These are phyloP conservation scores for Drosophila saltans DNA, from an alignment of 1,140 invertebrate genomes.

Conservation along the genomic window DNA sequence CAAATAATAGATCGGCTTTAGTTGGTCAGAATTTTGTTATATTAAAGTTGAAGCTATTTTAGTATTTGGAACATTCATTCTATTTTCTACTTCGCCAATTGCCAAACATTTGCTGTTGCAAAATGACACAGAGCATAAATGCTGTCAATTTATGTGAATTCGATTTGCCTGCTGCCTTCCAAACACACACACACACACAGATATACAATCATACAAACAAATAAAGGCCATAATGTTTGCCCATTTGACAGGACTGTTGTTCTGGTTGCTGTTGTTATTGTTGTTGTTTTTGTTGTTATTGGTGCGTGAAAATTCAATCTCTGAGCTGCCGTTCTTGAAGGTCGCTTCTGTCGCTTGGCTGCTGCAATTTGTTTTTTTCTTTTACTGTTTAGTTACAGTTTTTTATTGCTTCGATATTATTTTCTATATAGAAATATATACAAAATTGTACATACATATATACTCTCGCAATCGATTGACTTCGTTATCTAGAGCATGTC, in stretches of 20 bases:
- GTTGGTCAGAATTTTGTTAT: not conserved
- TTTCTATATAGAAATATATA: conserved; percentile 37
- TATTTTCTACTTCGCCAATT: conserved; percentile 13
- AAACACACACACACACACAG: conserved; percentile 16
- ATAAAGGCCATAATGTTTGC: conserved; percentile 61
- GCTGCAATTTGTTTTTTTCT: conserved; percentile 70
- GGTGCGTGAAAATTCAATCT: conserved; percentile 78
- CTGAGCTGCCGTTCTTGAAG: conserved; percentile 36
- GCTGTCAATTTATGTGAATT: conserved; percentile 74
- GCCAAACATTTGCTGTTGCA: conserved; percentile 16
- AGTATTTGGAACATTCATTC: conserved; percentile 4
- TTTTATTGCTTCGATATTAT: conserved; percentile 58
- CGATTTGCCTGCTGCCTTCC: conserved; percentile 52
- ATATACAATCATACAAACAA: conserved; percentile 16
- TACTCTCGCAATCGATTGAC: not conserved
- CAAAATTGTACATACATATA: not conserved
- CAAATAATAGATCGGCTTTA: not conserved
- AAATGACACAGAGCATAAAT: conserved; percentile 38
- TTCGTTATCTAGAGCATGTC: not conserved
- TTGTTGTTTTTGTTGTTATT: conserved; percentile 33
- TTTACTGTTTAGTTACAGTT: conserved; percentile 70
- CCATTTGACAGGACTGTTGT: conserved; percentile 59
- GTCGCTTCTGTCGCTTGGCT: conserved; percentile 23
- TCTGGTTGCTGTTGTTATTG: conserved; percentile 16
- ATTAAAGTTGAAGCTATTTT: not conserved